phyloP scores from a whole-genome alignment of 2,113 vertebrate species.

The Odobenus rosmarus region DNA sequence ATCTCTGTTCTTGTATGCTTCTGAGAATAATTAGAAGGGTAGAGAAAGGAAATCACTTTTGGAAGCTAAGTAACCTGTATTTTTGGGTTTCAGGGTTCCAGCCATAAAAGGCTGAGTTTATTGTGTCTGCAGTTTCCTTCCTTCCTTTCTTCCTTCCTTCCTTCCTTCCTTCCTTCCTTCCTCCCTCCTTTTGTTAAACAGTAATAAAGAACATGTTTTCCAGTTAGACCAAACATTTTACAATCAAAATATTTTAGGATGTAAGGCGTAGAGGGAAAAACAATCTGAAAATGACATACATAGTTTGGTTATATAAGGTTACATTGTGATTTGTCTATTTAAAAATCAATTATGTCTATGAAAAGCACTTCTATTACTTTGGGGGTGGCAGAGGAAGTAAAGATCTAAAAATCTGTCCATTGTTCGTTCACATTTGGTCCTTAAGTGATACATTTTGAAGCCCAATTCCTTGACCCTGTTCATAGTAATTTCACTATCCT shows the following conservation, averaged over 20 bases:
- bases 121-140: neutral
- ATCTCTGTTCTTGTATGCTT: constrained; percentile 25
- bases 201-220: constrained; percentile 43
- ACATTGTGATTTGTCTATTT: neutral
- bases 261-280: neutral
- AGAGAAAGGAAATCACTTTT: constrained; percentile 18
- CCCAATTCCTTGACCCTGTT: neutral
- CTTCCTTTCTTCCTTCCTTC: no score
- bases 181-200: neutral
- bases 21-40: neutral
- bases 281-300: neutral
- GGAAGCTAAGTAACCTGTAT: constrained; percentile 34
- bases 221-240: neutral
- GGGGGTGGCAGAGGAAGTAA: neutral
- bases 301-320: neutral
- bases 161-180: neutral
- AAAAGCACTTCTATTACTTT: neutral
- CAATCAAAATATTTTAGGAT: constrained; percentile 9
- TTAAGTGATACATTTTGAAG: neutral
- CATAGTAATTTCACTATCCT: neutral
- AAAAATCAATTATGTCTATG: neutral
- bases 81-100: constrained; percentile 30
- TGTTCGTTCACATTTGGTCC: neutral
- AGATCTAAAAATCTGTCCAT: neutral
- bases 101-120: neutral